phyloP scores from a whole-genome alignment of 2,888 invertebrate genomes.

The Rotaria magnacalcarata region DNA sequence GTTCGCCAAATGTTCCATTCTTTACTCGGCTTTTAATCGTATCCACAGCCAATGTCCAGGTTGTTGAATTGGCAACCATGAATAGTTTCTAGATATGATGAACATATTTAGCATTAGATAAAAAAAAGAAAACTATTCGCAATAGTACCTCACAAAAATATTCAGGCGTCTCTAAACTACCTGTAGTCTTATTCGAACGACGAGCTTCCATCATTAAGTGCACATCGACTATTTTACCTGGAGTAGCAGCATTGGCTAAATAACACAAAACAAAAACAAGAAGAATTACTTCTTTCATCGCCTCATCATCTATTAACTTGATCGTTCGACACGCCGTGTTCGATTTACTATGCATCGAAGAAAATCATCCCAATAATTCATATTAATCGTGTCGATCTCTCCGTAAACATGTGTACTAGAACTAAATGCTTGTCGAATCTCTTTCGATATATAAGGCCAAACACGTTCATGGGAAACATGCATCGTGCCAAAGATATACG shows the following conservation, averaged over 20 bases:
- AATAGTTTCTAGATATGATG: not conserved
- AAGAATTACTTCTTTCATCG: not conserved
- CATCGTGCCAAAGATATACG: not conserved
- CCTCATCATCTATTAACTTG: not conserved
- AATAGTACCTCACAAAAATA: slow-evolving; percentile 61
- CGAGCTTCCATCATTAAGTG: slow-evolving; percentile 63
- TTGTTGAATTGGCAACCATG: not conserved
- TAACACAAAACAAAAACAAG: not conserved
- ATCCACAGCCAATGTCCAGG: not conserved
- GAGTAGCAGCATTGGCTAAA: not conserved
- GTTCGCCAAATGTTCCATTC: not conserved
- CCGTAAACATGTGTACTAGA: not conserved
- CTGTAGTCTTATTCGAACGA: slow-evolving; percentile 59
- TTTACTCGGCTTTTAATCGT: not conserved
- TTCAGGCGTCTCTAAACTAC: slow-evolving; percentile 63
- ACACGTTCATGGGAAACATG: not conserved
- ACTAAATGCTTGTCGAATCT: not conserved
- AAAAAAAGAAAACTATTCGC: not conserved
- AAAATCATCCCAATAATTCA: not conserved
- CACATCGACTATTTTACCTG: slow-evolving; percentile 54
- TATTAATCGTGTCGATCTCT: not conserved
- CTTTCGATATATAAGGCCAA: not conserved
- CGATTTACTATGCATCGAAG: not conserved
- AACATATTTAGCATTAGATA: not conserved
- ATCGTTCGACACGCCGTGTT: not conserved